Base-by-base conservation (phyloP, 2,888 invertebrate genomes). In the Mimumesa dahlbomi region DNA sequence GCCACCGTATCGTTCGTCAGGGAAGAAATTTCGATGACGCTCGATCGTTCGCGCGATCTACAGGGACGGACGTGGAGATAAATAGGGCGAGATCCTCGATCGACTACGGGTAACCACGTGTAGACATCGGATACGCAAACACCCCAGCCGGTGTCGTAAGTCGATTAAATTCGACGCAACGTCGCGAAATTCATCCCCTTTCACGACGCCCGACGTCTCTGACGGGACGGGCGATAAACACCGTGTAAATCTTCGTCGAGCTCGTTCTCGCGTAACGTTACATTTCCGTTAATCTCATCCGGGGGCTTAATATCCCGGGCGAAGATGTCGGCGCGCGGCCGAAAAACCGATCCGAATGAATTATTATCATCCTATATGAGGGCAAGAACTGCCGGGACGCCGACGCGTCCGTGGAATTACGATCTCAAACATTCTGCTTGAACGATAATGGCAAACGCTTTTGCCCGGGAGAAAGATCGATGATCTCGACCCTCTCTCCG, bases 301-400 rank as follows among this genome's bases (percentile, higher is more conserved):
- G 14, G 18, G 31, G 16, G 31, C 46, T 50, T 68, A 61, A 56
- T 52, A 68, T 46, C 54, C 21, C 7, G 49, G 31, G 11, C 19
- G 21, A 11, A 25, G 40, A 7, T 11, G 21, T 31, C 13, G 11
- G 11, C 22, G 9, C 14, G 11, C 14, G 1, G 29, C 19, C 43
- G 58, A 77, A 67, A 50, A 71, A 67, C 42, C 48, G 45, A 57
- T 36, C 58, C 29, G 53, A 58, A 70, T 77, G 78, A 77, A 67
- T 78, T 78, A 77, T 74, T 53, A 50, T 53, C 71, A 21, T 18
- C 46, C 48, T 54, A 54, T 57, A 77, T 62, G 62, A 67, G 14
- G 31, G 36, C 43, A 54, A 21, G 50, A 36, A 21, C 21, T 48
- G 34, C 46, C 61, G 18, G 22, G 46, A 54, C 22, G 25, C 13